Evolutionary conservation across 2,113 vertebrate species (phyloP).

Genomic region (Telmatochromis brichardi): DNA sequence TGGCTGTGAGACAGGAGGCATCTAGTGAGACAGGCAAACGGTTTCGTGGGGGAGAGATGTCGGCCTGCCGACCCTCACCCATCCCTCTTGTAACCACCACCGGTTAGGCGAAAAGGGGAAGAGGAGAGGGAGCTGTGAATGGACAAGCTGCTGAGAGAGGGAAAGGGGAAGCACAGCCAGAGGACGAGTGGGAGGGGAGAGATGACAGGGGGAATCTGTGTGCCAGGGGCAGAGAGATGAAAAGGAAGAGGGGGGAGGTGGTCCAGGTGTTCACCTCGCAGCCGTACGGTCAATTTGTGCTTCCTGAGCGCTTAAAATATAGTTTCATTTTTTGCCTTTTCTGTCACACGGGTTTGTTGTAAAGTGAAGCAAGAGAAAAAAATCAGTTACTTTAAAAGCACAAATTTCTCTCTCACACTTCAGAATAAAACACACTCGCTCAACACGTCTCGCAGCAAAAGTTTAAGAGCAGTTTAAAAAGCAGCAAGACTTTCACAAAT

Average conservation of each 20-base stretch:
- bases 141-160: slow-evolving; percentile 64
- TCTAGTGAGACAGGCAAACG: slow-evolving; percentile 11
- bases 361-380: neutral
- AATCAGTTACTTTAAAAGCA: neutral
- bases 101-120: neutral
- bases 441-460: neutral
- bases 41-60: neutral
- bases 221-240: slow-evolving; percentile 36
- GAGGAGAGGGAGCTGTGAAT: slow-evolving; percentile 22
- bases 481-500: neutral
- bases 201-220: slow-evolving; percentile 51
- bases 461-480: neutral
- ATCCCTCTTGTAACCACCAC: neutral
- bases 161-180: slow-evolving; percentile 28
- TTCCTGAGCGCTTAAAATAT: neutral
- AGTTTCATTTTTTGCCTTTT: neutral
- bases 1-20: slow-evolving; percentile 35
- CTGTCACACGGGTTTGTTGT: neutral
- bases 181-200: slow-evolving; percentile 40
- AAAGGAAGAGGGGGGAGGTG: slow-evolving; percentile 14
- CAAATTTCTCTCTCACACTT: neutral
- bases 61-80: slow-evolving; percentile 17
- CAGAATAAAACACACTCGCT: neutral
- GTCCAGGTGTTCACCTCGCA: slow-evolving; percentile 63
- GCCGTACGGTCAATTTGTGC: slow-evolving; percentile 16